phyloP scores from a whole-genome alignment of 1,140 invertebrate species.

The Megathymus violae region DNA sequence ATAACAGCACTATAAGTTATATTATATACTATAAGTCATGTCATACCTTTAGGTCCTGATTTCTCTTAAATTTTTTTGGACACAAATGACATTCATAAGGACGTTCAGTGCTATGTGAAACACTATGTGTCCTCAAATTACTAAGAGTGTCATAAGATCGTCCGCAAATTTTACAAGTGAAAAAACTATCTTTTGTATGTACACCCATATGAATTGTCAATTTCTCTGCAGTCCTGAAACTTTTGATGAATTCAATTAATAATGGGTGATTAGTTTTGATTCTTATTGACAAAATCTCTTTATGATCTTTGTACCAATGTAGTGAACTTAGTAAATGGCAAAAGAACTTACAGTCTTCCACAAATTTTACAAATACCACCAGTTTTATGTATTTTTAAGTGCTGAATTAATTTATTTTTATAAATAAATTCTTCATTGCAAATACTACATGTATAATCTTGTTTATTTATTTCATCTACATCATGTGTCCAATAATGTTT shows the following conservation, averaged over 20 bases:
- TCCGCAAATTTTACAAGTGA: conserved; percentile 87
- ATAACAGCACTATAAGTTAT: too few species aligned
- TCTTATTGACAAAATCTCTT: too few species aligned
- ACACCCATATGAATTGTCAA: conserved; percentile 87
- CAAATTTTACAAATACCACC: conserved; percentile 88
- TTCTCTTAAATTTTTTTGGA: conserved; percentile 90
- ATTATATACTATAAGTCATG: too few species aligned
- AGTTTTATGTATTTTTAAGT: conserved; percentile 87
- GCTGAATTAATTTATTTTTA: conserved; percentile 86
- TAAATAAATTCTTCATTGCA: conserved; percentile 86
- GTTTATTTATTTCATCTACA: conserved; percentile 46
- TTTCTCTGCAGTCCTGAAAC: conserved; percentile 89
- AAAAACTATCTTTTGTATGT: conserved; percentile 84
- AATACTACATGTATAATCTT: conserved; percentile 83
- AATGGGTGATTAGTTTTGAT: conserved; percentile 1
- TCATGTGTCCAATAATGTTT: conserved; percentile 74
- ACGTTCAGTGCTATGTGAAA: conserved; percentile 88
- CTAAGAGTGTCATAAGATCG: conserved; percentile 89
- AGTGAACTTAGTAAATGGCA: too few species aligned
- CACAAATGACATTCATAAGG: conserved; percentile 89
- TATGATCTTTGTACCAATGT: too few species aligned
- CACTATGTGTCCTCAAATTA: conserved; percentile 88
- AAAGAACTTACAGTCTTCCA: conserved; percentile 86
- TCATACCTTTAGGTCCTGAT: conserved; percentile 89
- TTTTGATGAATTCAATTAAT: conserved; percentile 64